Conservation (phyloP, 1,140 invertebrate species). For the Danaus plexippus region DNA sequence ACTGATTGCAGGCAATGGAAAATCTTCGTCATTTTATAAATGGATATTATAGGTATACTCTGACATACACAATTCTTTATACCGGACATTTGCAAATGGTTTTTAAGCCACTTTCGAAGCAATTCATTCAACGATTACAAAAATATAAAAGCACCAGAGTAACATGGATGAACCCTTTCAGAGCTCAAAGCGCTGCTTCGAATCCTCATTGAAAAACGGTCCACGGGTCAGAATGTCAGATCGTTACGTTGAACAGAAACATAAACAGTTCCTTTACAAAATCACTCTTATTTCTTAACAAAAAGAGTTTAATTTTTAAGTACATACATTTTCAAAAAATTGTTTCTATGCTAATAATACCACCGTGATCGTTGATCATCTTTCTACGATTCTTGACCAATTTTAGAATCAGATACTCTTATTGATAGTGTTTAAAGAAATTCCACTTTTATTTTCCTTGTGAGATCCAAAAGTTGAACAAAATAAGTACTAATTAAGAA, state of each 20-base stretch:
- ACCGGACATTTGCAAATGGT: conserved; percentile 38
- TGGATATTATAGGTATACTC: too few relatives aligned
- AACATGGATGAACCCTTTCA: conserved; percentile 57
- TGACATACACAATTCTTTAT: conserved; percentile 17
- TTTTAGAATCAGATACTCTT: too few relatives aligned
- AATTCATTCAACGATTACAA: conserved; percentile 54
- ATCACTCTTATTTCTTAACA: conserved; percentile 3
- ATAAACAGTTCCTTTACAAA: conserved; percentile 17
- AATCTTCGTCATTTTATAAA: too few relatives aligned
- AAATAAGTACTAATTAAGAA: too few relatives aligned
- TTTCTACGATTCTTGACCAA: neutral
- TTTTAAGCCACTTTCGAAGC: conserved; percentile 46
- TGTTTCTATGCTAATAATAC: neutral
- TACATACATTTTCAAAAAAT: too few relatives aligned
- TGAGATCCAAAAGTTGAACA: too few relatives aligned
- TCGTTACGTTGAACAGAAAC: conserved; percentile 32
- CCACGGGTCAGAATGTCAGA: conserved; percentile 45
- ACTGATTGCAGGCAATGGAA: too few relatives aligned
- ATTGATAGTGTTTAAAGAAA: too few relatives aligned
- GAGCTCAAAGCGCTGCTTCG: conserved; percentile 39
- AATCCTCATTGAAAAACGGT: conserved; percentile 57
- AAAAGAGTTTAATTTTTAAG: too few relatives aligned
- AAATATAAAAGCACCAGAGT: conserved; percentile 54
- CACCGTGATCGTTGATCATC: neutral
- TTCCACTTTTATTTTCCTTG: too few relatives aligned